Conservation (phyloP, 2,113 vertebrate species). For the Poecilia latipinna region DNA sequence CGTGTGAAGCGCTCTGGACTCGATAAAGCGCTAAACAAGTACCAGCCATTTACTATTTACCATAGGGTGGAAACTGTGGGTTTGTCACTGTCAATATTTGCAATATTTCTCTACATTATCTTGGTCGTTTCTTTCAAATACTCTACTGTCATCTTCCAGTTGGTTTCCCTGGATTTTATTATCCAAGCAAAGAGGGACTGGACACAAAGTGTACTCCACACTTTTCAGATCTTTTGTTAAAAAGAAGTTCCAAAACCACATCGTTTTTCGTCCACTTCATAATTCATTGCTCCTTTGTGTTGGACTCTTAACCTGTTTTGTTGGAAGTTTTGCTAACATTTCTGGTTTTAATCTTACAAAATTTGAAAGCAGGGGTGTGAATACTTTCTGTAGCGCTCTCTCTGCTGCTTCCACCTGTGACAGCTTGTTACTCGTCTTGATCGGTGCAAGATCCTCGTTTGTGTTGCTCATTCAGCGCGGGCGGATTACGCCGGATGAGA, state of each 20-base stretch:
- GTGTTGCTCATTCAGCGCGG: constrained; percentile 11
- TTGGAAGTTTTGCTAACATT: neutral
- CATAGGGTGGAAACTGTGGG: no score
- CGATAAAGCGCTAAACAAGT: no score
- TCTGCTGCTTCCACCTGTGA: constrained; percentile 3
- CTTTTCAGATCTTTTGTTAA: neutral
- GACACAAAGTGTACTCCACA: no score
- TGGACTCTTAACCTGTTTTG: neutral
- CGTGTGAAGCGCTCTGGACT: no score
- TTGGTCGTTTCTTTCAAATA: neutral
- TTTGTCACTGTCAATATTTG: no score
- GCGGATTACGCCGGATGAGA: constrained; percentile 31
- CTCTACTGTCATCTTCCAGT: neutral
- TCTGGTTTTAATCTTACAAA: neutral
- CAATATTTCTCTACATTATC: no score
- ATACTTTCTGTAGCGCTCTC: neutral
- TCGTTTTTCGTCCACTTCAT: neutral
- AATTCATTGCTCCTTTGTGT: neutral
- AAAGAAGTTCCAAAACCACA: neutral
- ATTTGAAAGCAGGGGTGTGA: neutral
- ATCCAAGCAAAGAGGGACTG: no score
- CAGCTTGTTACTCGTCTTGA: constrained; percentile 16
- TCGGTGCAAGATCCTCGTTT: constrained; percentile 5
- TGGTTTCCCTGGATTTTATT: neutral
- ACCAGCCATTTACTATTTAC: no score